Percentiles rank a stretch among this genome's conserved stretches.
Conservation (phyloP, 2,113 vertebrate species). For the Eolophus roseicapilla region DNA sequence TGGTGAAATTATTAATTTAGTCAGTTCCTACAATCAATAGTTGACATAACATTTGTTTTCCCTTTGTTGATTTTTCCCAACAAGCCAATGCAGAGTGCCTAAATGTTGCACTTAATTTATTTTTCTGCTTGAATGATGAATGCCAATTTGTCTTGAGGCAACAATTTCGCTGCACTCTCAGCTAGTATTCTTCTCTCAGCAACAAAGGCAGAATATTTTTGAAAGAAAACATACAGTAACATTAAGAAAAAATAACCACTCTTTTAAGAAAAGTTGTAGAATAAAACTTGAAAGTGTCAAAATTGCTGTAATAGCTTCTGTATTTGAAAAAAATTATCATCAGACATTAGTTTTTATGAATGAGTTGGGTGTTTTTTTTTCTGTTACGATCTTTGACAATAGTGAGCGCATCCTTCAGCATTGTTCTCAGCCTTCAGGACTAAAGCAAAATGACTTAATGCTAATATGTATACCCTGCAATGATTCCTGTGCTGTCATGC, state of each 20-base stretch:
- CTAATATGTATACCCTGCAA: no score
- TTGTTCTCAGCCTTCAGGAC: neutral
- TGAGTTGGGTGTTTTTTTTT: neutral
- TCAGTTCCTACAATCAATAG: neutral
- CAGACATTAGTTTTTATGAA: neutral
- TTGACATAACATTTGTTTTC: constrained; percentile 25
- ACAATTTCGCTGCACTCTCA: constrained; percentile 29
- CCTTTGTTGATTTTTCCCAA: neutral
- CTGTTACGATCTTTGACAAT: neutral
- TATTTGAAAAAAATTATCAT: neutral
- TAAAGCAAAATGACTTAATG: neutral
- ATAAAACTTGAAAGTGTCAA: neutral
- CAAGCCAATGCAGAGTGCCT: neutral
- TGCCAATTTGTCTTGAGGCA: constrained; percentile 54
- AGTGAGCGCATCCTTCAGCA: neutral
- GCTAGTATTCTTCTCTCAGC: constrained; percentile 8
- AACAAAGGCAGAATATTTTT: constrained; percentile 19
- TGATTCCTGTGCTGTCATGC: neutral
- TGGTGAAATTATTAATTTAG: neutral
- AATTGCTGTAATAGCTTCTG: neutral
- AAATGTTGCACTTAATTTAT: constrained; percentile 70
- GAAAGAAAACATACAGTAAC: neutral
- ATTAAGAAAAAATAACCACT: neutral
- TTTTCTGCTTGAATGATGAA: constrained; percentile 66
- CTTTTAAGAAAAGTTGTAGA: neutral